Evolutionary conservation across 1,140 invertebrate species (phyloP), one percentile per base, ranked within the genome.

Genomic region (Bombyx mori): DNA sequence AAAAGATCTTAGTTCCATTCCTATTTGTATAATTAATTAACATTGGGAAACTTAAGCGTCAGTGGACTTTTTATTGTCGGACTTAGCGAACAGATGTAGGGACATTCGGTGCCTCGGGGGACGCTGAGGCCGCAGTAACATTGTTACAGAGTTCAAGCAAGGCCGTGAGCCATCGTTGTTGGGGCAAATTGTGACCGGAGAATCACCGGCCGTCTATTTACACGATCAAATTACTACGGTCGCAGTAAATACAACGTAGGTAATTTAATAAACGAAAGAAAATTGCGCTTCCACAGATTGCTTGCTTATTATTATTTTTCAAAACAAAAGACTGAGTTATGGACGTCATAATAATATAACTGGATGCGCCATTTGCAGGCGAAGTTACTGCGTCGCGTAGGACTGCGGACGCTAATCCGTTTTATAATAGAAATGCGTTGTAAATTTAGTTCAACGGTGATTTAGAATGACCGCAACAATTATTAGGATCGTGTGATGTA

Each of bases 101-200:
- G 73, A 71, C 70, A 71, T 73, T 75, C 67, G 45, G 61, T 49
- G 76, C 77, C 78, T 71, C 73, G 61, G 64, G 80, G 77, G 77
- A 79, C 65, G 66, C 59, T 68, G 71, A 72, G 77, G 75, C 66
- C 66, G 62, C 67, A 66, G 69, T 83, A 83, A 83, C 77, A 77
- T 69, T 73, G 78, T 83, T 83, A 83, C 63, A 62, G 73, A 82
- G 74, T 80, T 82, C 72, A 74, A 70, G 66, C 69, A 73, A 72
- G 76, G 69, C 71, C 71, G 71, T 71, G 67, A 69, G 71, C 71
- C 66, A 72, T 35, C 26, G 26, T 73, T 60, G 68, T 60, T 58
- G 62, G 69, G 65, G 60, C 69, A 81, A 83, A 81, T 78, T 79
- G 71, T 77, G 76, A 77, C 74, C 77, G 71, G 79, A 80, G 69